Evolutionary conservation across 2,113 vertebrate genomes (phyloP).

Genomic region (Cinclus cinclus): DNA sequence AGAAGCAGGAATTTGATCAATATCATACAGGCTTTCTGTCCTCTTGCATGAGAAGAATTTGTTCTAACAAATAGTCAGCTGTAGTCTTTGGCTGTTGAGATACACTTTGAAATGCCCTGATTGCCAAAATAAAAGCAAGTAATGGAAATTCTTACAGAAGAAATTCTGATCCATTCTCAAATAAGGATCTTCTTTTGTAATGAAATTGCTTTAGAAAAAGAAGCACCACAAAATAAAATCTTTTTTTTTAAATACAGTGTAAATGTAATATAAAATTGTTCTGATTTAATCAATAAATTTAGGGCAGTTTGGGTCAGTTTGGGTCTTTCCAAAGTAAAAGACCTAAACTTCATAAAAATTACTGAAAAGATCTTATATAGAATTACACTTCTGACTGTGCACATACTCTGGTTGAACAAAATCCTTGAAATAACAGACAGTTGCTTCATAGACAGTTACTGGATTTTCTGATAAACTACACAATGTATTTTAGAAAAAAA

Average conservation of each 20-base stretch:
- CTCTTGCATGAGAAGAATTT: background rate
- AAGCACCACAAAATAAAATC: background rate
- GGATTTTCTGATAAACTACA: background rate
- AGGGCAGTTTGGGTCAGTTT: background rate
- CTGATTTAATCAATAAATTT: background rate
- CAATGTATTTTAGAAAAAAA: background rate
- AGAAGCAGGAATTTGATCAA: background rate
- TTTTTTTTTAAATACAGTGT: background rate
- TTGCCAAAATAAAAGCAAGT: background rate
- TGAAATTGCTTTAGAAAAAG: background rate
- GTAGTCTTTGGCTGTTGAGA: conserved; percentile 13
- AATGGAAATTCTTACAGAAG: background rate
- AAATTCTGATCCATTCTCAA: background rate
- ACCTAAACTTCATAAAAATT: background rate
- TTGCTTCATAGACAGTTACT: background rate
- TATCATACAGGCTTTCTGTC: background rate
- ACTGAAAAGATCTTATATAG: background rate
- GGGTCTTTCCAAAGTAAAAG: background rate
- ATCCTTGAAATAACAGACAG: background rate
- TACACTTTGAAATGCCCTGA: background rate
- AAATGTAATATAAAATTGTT: background rate
- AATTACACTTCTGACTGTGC: background rate
- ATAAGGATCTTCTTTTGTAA: background rate
- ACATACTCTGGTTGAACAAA: background rate
- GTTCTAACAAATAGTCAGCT: conserved; percentile 17